Percentiles rank a stretch among this genome's conserved stretches.
Evolutionary conservation across 2,888 invertebrate species (phyloP).

Genomic region (Thymelicus acteon): DNA sequence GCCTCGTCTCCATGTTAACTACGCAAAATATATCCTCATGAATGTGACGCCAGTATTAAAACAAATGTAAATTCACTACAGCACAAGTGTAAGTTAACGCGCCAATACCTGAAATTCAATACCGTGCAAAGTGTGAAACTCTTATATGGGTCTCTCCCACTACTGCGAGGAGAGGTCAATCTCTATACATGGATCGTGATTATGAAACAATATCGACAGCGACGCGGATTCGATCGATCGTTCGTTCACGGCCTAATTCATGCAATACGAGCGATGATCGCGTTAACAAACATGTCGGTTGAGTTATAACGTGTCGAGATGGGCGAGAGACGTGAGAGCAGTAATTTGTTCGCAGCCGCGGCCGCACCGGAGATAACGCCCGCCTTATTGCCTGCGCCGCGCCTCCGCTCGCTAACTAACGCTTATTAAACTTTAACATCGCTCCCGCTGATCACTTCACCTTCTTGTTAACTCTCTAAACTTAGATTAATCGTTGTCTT

Average conservation of each 20-base stretch:
- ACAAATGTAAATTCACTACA: neutral
- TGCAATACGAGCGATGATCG: constrained; percentile 51
- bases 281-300: constrained; percentile 49
- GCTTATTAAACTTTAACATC: constrained; percentile 84
- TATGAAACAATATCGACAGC: constrained; percentile 43
- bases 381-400: constrained; percentile 74
- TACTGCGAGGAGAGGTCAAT: neutral
- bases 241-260: constrained; percentile 55
- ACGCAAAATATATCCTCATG: constrained; percentile 6
- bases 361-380: constrained; percentile 77
- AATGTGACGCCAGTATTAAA: neutral
- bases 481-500: constrained; percentile 80
- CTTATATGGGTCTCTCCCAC: neutral
- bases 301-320: constrained; percentile 52
- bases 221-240: constrained; percentile 45
- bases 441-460: constrained; percentile 82
- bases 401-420: constrained; percentile 75
- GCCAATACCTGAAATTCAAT: neutral
- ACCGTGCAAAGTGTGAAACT: neutral
- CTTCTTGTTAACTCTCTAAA: constrained; percentile 82
- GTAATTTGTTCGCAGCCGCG: constrained; percentile 65
- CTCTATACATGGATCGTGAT: constrained; percentile 4
- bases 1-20: constrained; percentile 10
- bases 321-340: constrained; percentile 45
- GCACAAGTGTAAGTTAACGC: neutral